Base-by-base conservation (phyloP, 2,888 invertebrate genomes). In the Plagodis pulveraria region DNA sequence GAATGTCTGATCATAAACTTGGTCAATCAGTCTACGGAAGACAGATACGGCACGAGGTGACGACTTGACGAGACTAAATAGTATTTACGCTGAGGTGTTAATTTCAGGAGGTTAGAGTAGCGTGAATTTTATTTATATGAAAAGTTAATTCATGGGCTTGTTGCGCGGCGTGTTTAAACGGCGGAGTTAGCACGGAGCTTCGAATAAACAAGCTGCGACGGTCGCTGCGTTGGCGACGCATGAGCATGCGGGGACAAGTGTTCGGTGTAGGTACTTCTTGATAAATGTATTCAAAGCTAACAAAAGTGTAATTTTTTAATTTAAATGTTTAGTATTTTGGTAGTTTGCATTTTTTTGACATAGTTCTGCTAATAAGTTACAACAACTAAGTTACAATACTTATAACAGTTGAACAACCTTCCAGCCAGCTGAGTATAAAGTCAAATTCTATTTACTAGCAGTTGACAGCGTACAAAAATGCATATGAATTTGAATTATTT, bases 41-140 rank as follows among this genome's bases (percentile, higher is more conserved):
- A 74, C 81, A 73, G 77, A 78, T 81, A 84, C 76, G 84, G 83
- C 79, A 80, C 80, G 84, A 85, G 83, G 80, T 84, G 86, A 85
- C 80, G 84, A 85, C 83, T 80, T 84, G 86, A 85, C 85, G 83
- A 84, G 84, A 81, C 86, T 86, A 86, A 89, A 84, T 86, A 85
- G 82, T 89, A 89, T 91, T 91, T 91, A 89, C 91, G 90, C 83
- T 78, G 67, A 91, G 91, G 91, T 92, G 92, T 88, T 92, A 92
- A 92, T 91, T 91, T 92, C 91, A 89, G 88, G 89, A 91, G 89
- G 86, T 92, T 92, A 92, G 92, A 90, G 91, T 83, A 82, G 84
- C 91, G 91, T 92, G 91, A 92, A 92, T 91, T 92, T 92, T 92
- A 92, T 92, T 91, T 92, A 91, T 91, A 92, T 91, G 91, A 91